phyloP scores from a whole-genome alignment of 2,888 invertebrate species.

The Tipula helvola region DNA sequence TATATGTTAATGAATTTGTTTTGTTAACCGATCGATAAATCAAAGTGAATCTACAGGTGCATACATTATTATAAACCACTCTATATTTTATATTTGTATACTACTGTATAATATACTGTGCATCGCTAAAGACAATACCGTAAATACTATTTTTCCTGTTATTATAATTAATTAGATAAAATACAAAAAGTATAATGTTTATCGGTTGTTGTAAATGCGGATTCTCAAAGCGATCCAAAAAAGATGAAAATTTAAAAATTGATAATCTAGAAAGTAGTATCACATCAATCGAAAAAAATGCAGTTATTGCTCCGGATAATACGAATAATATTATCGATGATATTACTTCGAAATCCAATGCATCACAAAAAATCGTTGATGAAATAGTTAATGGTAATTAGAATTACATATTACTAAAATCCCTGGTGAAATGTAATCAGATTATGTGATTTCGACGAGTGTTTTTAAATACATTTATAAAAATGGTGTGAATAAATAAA shows the following conservation, averaged over 20 bases:
- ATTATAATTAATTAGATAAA: background rate
- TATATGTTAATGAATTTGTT: background rate
- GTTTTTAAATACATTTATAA: background rate
- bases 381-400: background rate
- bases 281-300: background rate
- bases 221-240: background rate
- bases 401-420: background rate
- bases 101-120: background rate
- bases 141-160: background rate
- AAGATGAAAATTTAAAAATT: background rate
- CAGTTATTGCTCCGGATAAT: background rate
- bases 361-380: background rate
- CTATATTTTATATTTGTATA: background rate
- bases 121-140: background rate
- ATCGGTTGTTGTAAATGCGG: background rate
- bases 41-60: slow-evolving; percentile 4
- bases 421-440: background rate
- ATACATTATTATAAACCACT: background rate
- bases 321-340: background rate
- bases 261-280: background rate
- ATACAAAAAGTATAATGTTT: background rate
- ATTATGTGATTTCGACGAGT: background rate
- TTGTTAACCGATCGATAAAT: background rate
- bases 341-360: background rate
- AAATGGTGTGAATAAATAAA: background rate